These are phyloP conservation scores for Sylvicola cinctus DNA, from an alignment of 2,888 invertebrate genomes.

Conservation along the genomic window DNA sequence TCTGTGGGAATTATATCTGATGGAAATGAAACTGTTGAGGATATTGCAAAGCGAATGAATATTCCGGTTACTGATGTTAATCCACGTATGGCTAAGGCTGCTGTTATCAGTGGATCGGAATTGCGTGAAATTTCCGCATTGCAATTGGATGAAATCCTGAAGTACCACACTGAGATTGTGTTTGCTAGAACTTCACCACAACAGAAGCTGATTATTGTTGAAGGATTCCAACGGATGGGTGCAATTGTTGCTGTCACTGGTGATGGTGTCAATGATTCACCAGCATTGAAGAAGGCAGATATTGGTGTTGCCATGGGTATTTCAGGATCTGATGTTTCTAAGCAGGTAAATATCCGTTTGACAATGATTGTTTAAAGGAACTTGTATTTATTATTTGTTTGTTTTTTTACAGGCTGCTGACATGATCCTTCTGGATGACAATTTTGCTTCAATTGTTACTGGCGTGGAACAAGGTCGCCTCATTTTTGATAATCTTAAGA, in stretches of 20 bases:
- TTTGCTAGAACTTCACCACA: constrained; percentile 91
- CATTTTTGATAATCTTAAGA: constrained; percentile 96
- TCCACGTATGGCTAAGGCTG: constrained; percentile 78
- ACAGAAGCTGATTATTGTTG: constrained; percentile 86
- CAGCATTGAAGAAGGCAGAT: constrained; percentile 80
- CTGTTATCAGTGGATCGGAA: constrained; percentile 76
- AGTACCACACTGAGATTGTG: constrained; percentile 89
- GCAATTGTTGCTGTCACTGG: constrained; percentile 85
- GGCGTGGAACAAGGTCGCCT: constrained; percentile 85
- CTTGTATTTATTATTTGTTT: constrained; percentile 7
- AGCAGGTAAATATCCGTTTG: constrained; percentile 37
- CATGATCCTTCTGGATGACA: constrained; percentile 97
- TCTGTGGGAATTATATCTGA: constrained; percentile 88
- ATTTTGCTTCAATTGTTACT: constrained; percentile 96
- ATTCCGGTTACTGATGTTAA: constrained; percentile 79
- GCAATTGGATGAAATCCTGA: constrained; percentile 76
- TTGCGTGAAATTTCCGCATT: constrained; percentile 72
- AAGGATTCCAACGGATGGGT: constrained; percentile 80
- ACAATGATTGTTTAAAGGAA: background rate
- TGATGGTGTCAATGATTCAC: constrained; percentile 86
- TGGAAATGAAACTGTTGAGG: constrained; percentile 83
- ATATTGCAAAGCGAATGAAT: constrained; percentile 78
- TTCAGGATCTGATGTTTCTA: constrained; percentile 83
- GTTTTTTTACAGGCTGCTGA: constrained; percentile 64
- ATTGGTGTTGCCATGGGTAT: constrained; percentile 92